These are phyloP conservation scores for Salticus scenicus DNA, from an alignment of 2,888 invertebrate species.

Conservation along the genomic window DNA sequence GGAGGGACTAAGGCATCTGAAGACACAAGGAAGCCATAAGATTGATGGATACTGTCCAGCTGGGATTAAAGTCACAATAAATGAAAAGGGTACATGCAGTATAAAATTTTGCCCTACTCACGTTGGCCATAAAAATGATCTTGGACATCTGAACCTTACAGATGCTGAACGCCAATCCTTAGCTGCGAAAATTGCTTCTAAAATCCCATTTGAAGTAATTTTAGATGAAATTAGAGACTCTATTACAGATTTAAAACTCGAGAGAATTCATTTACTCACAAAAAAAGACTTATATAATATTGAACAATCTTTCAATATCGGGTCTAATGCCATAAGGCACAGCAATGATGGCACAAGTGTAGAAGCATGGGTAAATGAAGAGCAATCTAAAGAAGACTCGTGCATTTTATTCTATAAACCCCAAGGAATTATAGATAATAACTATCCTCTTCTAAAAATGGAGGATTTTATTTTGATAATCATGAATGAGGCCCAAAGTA, in stretches of 20 bases:
- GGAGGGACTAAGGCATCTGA: not conserved
- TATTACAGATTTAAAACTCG: not conserved
- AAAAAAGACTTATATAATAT: constrained; percentile 27
- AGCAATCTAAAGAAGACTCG: not conserved
- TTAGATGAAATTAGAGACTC: constrained; percentile 12
- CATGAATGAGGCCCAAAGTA: constrained; percentile 36
- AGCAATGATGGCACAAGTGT: not conserved
- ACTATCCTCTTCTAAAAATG: not conserved
- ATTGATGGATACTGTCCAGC: not conserved
- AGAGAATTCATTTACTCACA: constrained; percentile 18
- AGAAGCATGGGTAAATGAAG: not conserved
- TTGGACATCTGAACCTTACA: not conserved
- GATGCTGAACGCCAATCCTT: not conserved
- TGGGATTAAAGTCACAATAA: not conserved
- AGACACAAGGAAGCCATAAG: constrained; percentile 22
- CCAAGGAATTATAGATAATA: not conserved
- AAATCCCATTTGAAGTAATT: constrained; percentile 1
- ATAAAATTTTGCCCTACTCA: not conserved
- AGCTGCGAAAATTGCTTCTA: not conserved
- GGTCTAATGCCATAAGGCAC: not conserved
- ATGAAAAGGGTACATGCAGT: not conserved
- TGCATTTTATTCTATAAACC: constrained; percentile 4
- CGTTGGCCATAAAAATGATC: constrained; percentile 10
- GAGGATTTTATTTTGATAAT: constrained; percentile 22
- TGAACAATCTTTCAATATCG: constrained; percentile 2